These are phyloP conservation scores for Neodiprion pinetum DNA, from an alignment of 1,140 invertebrate species.

Conservation along the genomic window DNA sequence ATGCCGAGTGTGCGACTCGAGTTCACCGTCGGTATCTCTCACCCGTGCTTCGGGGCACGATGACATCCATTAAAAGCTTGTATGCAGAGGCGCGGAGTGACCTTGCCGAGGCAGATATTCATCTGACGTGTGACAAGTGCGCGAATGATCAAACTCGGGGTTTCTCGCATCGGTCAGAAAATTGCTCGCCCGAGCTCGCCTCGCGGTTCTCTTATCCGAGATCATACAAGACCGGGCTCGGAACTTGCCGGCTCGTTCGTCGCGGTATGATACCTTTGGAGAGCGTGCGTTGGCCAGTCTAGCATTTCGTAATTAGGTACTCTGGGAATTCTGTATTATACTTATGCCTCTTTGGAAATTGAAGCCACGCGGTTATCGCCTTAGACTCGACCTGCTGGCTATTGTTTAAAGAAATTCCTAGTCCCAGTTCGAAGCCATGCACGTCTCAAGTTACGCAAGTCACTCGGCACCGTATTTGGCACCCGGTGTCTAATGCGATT, in stretches of 20 bases:
- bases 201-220: no score
- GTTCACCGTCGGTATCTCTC: not conserved
- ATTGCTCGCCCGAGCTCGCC: no score
- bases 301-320: not conserved
- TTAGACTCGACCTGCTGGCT: not conserved
- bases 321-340: not conserved
- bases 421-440: not conserved
- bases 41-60: not conserved
- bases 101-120: no score
- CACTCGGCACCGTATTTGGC: not conserved
- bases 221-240: no score
- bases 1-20: no score
- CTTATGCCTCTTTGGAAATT: not conserved
- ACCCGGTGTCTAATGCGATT: constrained; percentile 4
- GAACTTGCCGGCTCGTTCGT: not conserved
- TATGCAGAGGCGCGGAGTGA: not conserved
- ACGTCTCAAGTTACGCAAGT: not conserved
- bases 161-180: no score
- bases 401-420: not conserved
- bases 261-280: not conserved
- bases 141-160: no score
- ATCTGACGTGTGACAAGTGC: no score
- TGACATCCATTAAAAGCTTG: not conserved
- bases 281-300: not conserved
- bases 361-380: constrained; percentile 6